These are phyloP conservation scores for Tetragnatha versicolor DNA, from an alignment of 1,140 invertebrate species.

Conservation along the genomic window DNA sequence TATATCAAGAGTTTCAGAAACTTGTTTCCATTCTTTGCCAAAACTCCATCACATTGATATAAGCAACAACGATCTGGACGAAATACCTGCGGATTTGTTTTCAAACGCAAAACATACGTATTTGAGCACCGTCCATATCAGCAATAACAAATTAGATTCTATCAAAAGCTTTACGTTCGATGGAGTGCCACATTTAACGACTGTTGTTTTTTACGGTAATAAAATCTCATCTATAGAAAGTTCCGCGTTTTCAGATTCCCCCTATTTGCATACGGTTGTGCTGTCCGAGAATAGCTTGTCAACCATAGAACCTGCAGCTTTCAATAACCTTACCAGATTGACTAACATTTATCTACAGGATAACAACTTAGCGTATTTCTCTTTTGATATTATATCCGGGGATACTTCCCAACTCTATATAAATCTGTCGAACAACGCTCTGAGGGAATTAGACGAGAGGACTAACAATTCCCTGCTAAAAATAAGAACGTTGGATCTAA, in stretches of 20 bases:
- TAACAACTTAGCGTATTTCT: slow-evolving; percentile 74
- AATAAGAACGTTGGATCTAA: slow-evolving; percentile 75
- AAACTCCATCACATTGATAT: slow-evolving; percentile 84
- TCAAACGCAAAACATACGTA: slow-evolving; percentile 67
- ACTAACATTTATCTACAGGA: slow-evolving; percentile 76
- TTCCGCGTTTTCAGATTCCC: slow-evolving; percentile 72
- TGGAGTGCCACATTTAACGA: slow-evolving; percentile 23
- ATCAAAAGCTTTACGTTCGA: slow-evolving; percentile 27
- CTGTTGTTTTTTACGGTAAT: slow-evolving; percentile 41
- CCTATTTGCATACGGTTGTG: slow-evolving; percentile 74
- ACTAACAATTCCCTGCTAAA: slow-evolving; percentile 17
- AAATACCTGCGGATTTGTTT: slow-evolving; percentile 72
- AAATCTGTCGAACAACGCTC: slow-evolving; percentile 40
- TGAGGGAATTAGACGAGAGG: background rate
- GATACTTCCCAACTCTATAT: slow-evolving; percentile 28
- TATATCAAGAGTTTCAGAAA: slow-evolving; percentile 74
- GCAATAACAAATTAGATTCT: slow-evolving; percentile 73
- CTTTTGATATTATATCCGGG: slow-evolving; percentile 74
- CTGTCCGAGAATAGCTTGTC: slow-evolving; percentile 66
- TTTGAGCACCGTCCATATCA: slow-evolving; percentile 75
- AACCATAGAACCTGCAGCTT: slow-evolving; percentile 68
- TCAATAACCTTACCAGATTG: slow-evolving; percentile 74
- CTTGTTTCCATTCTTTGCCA: slow-evolving; percentile 72
- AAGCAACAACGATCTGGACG: slow-evolving; percentile 75
- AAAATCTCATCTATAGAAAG: slow-evolving; percentile 59